Conservation (phyloP, 1,140 invertebrate genomes). For the Melanaphis sacchari region DNA sequence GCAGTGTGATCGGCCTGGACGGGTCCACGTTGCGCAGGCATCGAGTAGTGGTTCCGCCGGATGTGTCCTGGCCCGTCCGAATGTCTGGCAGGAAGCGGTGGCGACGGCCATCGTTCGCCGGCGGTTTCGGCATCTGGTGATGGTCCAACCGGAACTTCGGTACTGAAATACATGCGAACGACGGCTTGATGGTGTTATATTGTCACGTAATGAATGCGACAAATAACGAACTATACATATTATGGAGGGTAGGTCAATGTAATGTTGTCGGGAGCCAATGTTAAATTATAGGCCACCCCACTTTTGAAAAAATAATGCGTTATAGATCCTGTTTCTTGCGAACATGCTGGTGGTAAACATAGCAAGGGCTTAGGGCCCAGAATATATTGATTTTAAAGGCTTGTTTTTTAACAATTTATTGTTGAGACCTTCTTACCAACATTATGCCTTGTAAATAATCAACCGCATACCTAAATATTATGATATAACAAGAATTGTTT, state of each 20-base stretch:
- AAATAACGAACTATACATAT: neutral
- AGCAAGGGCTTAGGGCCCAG: neutral
- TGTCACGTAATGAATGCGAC: neutral
- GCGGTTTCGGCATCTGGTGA: conserved; percentile 76
- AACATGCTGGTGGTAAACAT: too few relatives aligned
- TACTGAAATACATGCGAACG: conserved; percentile 61
- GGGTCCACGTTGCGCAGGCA: conserved; percentile 63
- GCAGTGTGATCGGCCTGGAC: conserved; percentile 69
- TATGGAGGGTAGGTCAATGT: too few relatives aligned
- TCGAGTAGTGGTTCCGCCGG: conserved; percentile 41
- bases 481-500: too few relatives aligned
- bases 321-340: too few relatives aligned
- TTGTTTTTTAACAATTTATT: neutral
- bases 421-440: neutral
- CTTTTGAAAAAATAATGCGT: too few relatives aligned
- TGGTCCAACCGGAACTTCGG: conserved; percentile 76
- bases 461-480: too few relatives aligned
- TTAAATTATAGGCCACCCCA: too few relatives aligned
- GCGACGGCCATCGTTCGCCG: conserved; percentile 34
- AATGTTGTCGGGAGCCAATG: too few relatives aligned
- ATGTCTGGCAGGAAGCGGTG: conserved; percentile 70
- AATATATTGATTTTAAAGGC: neutral
- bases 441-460: too few relatives aligned
- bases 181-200: neutral
- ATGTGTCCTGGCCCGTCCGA: conserved; percentile 62